Evolutionary conservation across 2,797 vertebrate species (phyloP).

Genomic region (Chelonia mydas): DNA sequence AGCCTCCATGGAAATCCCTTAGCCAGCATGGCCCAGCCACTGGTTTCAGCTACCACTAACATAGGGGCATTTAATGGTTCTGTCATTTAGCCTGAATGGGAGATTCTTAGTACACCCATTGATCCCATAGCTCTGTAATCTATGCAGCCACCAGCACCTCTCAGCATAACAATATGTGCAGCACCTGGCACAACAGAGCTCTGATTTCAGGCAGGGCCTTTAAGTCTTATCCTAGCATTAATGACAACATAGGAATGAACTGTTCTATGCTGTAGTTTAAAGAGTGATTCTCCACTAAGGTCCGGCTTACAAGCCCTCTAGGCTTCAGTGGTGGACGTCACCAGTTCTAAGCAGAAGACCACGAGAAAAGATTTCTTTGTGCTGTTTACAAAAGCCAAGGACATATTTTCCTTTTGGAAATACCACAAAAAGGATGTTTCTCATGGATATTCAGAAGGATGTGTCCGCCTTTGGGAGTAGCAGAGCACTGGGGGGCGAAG

Average conservation of each 20-base stretch:
- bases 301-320: slow-evolving; percentile 22
- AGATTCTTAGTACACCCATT: not conserved
- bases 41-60: not conserved
- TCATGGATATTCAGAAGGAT: slow-evolving; percentile 69
- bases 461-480: slow-evolving; percentile 34
- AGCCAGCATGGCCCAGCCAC: not conserved
- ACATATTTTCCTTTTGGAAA: slow-evolving; percentile 60
- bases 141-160: not conserved
- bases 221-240: not conserved
- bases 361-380: slow-evolving; percentile 70
- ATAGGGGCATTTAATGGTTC: not conserved
- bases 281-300: slow-evolving; percentile 20
- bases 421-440: slow-evolving; percentile 71
- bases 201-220: not conserved
- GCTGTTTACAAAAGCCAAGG: slow-evolving; percentile 74
- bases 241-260: slow-evolving; percentile 10
- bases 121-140: not conserved
- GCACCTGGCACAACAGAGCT: not conserved
- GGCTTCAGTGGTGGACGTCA: not conserved
- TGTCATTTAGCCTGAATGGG: not conserved
- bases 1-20: not conserved
- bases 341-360: slow-evolving; percentile 35
- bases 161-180: not conserved
- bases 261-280: rapidly evolving
- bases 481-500: not conserved